Evolutionary conservation across 2,888 invertebrate species (phyloP), one percentile per base, ranked within the genome.

Genomic region (Tryphoninae sp.): DNA sequence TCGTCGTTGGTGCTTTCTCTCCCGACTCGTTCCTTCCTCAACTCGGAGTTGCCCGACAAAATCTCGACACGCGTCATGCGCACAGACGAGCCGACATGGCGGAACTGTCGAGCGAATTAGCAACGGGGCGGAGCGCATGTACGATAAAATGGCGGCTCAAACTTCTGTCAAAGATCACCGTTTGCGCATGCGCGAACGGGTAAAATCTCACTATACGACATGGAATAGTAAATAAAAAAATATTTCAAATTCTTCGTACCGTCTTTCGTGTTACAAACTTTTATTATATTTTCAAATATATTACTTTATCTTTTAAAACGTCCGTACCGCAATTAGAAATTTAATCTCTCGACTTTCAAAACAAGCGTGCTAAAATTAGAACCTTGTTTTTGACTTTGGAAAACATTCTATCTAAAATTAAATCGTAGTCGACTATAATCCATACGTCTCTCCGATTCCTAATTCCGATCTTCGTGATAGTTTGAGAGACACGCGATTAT

Each of bases 41-140:
- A 65, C 58, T 64, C n/a, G 45, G 55, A 78, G 42, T 45, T 65
- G 55, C 65, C 33, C 45, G 16, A 64, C 11, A 13, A 45, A 3
- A 45, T 9, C 45, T 45, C 45, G 13, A 45, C 45, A 13, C 45
- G 45, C 45, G 45, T 45, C 45, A 45, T 13, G 45, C 58, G 58
- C 33, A 49, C n/a, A 49, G 49, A 59, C 69, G 53, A 65, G 55
- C 59, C 33, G 59, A 68, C 33, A 69, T 51, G 26, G 49, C 64
- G 19, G 49, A 33, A 73, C 58, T 22, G 51, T 68, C 51, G 68
- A 73, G 68, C 73, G 51, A 79, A 79, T 79, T 79, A 73, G 62
- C 68, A 26, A 49, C 49, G 40, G 51, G 53, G 23, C 49, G 40
- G 16, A 51, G 49, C 26, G 33, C 49, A 19, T 49, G 22, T 22